Evolutionary conservation across 1,140 invertebrate genomes (phyloP).

Genomic region (Drosophila asahinai): DNA sequence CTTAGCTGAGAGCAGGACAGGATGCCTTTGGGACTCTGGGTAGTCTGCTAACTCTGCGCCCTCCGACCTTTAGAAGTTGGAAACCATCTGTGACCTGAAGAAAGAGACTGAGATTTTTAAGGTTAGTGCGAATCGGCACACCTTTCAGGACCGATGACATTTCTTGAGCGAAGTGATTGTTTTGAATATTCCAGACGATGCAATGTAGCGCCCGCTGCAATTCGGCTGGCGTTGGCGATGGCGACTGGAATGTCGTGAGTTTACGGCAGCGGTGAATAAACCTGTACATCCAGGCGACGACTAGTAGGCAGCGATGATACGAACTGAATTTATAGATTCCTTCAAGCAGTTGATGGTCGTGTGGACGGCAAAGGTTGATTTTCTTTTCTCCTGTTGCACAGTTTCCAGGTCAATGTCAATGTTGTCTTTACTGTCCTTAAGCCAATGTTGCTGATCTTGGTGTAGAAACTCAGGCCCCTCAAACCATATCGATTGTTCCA

Average conservation of each 20-base stretch:
- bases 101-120: neutral
- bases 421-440: no score
- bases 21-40: neutral
- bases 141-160: neutral
- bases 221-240: no score
- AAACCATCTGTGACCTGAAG: neutral
- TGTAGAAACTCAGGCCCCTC: no score
- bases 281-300: neutral
- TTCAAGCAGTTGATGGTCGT: neutral
- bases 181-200: no score
- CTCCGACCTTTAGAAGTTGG: neutral
- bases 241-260: neutral
- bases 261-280: no score
- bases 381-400: no score
- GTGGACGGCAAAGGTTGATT: neutral
- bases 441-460: no score
- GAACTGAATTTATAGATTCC: neutral
- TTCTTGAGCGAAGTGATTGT: neutral
- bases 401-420: no score
- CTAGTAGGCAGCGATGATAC: neutral
- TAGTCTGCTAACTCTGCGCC: neutral
- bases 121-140: neutral
- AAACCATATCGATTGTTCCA: neutral
- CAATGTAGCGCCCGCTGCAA: no score
- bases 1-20: neutral